Base-by-base conservation (phyloP, 2,888 invertebrate species). In the Atethmia centrago region DNA sequence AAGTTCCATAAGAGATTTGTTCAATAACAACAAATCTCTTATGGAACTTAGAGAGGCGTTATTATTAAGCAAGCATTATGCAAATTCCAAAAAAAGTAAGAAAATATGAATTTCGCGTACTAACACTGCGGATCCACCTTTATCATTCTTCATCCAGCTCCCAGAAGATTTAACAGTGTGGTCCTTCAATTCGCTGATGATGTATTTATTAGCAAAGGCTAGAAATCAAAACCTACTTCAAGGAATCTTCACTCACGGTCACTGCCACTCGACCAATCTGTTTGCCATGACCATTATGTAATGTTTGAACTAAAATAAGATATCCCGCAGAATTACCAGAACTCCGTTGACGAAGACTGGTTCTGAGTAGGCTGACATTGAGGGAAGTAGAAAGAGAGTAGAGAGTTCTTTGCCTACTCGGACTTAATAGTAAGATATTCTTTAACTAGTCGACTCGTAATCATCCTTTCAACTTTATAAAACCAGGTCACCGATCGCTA, bases 401-500 rank as follows among this genome's bases (percentile, higher is more conserved):
- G 3, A 49, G 36, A 42, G 12, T 2, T 12, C n/a, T 8, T 61
- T 45, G 8, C 12, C 28, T 19, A 19, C 16, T n/a, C 9, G 3
- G 10, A 5, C 36, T 40, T 55, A 9, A 65, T 16, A 40, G 58
- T 28, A 7, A 45, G 7, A 47, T 21, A 21, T 61, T 12, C 10
- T 12, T 21, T 36, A 56, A 5, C 7, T 21, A 21, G 7, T 19
- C 19, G 9, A 31, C n/a, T 53, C 21, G n/a, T 7, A 28, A 21
- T n/a, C 16, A 45, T 69, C n/a, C 2, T n/a, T n/a, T 10, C 10
- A 66, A 45, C 16, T 53, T 9, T 28, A 53, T 19, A 45, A 42
- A 75, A 79, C 42, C 67, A 62, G 71, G 68, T 56, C 76, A 36
- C 19, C 31, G 25, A 61, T 49, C 40, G 28, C 67, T 64, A 28